Evolutionary conservation across 2,797 vertebrate species (phyloP).

Genomic region (Urocyon cinereoargenteus): DNA sequence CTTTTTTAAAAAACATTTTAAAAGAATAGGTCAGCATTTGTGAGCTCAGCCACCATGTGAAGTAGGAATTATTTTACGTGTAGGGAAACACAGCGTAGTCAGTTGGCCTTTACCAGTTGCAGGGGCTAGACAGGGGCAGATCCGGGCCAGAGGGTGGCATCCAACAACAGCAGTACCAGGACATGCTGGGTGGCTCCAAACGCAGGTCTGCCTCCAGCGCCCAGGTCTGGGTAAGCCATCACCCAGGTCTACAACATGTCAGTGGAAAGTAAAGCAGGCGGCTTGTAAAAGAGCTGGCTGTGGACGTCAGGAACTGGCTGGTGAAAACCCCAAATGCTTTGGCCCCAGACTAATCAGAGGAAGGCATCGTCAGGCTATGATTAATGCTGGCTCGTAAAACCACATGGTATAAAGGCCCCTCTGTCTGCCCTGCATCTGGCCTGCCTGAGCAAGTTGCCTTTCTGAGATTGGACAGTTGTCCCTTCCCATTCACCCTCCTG

Average conservation of each 20-base stretch:
- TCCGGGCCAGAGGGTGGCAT: background rate
- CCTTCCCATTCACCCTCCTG: background rate
- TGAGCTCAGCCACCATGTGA: background rate
- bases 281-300: conserved; percentile 15
- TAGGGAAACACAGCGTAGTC: background rate
- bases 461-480: background rate
- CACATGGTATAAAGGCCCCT: background rate
- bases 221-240: conserved; percentile 37
- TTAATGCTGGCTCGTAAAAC: conserved; percentile 56
- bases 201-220: background rate
- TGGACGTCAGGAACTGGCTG: conserved; percentile 2
- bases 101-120: background rate
- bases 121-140: background rate
- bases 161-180: conserved; percentile 47
- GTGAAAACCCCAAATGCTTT: background rate
- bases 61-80: background rate
- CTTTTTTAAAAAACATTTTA: background rate
- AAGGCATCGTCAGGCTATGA: background rate
- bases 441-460: background rate
- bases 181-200: rapidly evolving
- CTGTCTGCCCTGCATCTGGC: background rate
- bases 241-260: conserved; percentile 20
- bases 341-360: background rate
- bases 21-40: background rate
- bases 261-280: conserved; percentile 42